Evolutionary conservation across 1,140 invertebrate genomes (phyloP), one percentile per base, ranked within the genome.

Genomic region (Cyrtorhinus lividipennis): DNA sequence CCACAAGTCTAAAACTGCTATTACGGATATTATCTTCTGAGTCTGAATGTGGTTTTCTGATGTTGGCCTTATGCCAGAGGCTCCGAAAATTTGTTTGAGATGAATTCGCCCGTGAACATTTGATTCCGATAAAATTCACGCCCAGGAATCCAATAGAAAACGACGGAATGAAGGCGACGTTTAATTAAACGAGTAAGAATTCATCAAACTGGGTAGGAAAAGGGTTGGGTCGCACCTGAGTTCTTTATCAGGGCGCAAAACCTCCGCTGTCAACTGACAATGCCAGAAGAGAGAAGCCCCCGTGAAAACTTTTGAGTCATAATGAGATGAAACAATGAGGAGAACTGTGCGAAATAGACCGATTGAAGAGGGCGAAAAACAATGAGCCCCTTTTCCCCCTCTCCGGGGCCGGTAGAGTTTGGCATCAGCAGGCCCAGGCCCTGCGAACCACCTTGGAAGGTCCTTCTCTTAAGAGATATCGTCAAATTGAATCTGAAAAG

Each of bases 401-500:
- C 20, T 53, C 5, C 5, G 18, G 18, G 48, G 48, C 8, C 20
- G 48, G 48, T 8, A 20, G 48, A 12, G 30, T 38, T 38, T 38
- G 5, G 30, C 5, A 5, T 38, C 15, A 15, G 30, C 5, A 38
- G 30, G 30, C 15, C 30, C 15, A 8, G 30, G 30, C 15, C 30
- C 30, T 38, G n/a, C n/a, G n/a, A n/a, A 8, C 30, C 30, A 38
- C 30, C 30, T 38, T 38, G 30, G 15, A 15, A 5, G 10, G 10
- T 53, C 18, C 8, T 20, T 20, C 48, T 53, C 48, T 12, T 10
- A 20, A 20, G 48, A 53, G 20, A 5, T 53, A 53, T 53, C 48
- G 48, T 53, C 48, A 53, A 53, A 53, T 53, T 53, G 48, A 53
- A 53, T 53, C 48, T 53, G 48, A 53, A 53, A 53, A 53, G 48